Evolutionary conservation across 2,888 invertebrate genomes (phyloP).

Genomic region (Pinctada fucata): DNA sequence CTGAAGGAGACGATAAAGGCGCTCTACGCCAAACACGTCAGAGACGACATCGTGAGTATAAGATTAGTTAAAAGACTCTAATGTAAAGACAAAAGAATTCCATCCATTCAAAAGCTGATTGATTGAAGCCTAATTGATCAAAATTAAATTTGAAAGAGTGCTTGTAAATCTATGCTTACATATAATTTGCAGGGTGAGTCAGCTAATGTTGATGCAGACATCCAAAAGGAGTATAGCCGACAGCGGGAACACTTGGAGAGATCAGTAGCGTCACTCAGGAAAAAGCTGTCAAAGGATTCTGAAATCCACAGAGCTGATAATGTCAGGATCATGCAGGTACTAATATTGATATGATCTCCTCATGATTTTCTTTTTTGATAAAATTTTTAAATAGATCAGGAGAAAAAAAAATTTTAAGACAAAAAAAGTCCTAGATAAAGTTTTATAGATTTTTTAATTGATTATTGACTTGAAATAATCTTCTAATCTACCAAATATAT

Average conservation of each 20-base stretch:
- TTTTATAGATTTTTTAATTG: not conserved
- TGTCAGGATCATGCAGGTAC: slow-evolving; percentile 83
- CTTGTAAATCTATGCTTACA: not conserved
- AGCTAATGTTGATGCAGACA: slow-evolving; percentile 77
- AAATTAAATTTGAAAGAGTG: too few relatives aligned
- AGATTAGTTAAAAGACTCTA: not conserved
- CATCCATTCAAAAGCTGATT: too few relatives aligned
- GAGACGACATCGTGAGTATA: slow-evolving; percentile 76
- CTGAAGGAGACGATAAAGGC: slow-evolving; percentile 80
- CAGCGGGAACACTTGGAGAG: slow-evolving; percentile 90
- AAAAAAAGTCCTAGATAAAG: too few relatives aligned
- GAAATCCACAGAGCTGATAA: slow-evolving; percentile 79
- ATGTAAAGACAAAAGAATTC: too few relatives aligned
- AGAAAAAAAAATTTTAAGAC: too few relatives aligned
- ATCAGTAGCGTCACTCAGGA: slow-evolving; percentile 80
- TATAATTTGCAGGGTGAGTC: slow-evolving; percentile 68
- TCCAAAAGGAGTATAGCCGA: slow-evolving; percentile 80
- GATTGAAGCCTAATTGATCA: not conserved
- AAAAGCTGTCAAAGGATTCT: slow-evolving; percentile 78
- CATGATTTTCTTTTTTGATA: not conserved
- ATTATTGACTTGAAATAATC: not conserved
- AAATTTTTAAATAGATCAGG: too few relatives aligned
- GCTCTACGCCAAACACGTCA: slow-evolving; percentile 77
- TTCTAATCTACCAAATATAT: too few relatives aligned
- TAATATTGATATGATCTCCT: slow-evolving; percentile 11